These are phyloP conservation scores for Rhincodon typus DNA, from an alignment of 2,797 vertebrate species.

Conservation along the genomic window DNA sequence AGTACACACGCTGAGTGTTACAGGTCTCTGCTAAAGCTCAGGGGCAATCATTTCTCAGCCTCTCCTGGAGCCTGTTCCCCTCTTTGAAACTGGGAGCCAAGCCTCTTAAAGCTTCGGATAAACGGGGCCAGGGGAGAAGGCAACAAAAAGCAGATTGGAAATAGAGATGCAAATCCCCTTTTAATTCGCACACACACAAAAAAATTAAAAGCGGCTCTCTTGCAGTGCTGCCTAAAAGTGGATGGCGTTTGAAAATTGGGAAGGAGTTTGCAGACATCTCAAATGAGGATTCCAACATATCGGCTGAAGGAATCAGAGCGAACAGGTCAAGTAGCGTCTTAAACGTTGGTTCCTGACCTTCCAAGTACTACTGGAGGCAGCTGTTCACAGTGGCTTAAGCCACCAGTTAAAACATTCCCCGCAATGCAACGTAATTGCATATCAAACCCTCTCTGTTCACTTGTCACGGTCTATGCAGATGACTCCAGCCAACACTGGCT, in stretches of 20 bases:
- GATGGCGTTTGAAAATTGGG: neutral
- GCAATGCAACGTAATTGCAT: constrained; percentile 25
- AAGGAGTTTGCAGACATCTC: neutral
- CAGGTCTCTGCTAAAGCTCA: neutral
- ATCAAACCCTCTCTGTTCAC: neutral
- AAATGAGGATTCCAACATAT: neutral
- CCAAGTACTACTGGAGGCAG: no score
- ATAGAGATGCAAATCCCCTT: no score
- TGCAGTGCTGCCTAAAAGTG: neutral
- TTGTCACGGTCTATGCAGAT: neutral
- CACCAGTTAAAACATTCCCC: constrained; percentile 12
- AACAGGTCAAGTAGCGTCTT: neutral
- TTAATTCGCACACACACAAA: no score
- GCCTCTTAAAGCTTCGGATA: no score
- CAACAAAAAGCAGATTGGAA: neutral
- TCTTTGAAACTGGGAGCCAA: neutral
- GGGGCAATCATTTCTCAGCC: no score
- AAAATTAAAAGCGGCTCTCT: neutral
- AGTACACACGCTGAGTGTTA: neutral
- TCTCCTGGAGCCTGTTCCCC: neutral
- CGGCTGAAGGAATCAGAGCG: neutral
- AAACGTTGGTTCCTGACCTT: no score
- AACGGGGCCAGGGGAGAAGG: neutral
- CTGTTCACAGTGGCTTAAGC: neutral
- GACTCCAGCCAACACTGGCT: neutral